Percentiles rank a stretch among this genome's conserved stretches.
These are phyloP conservation scores for Agonopterix arenella DNA, from an alignment of 2,888 invertebrate genomes.

Conservation along the genomic window DNA sequence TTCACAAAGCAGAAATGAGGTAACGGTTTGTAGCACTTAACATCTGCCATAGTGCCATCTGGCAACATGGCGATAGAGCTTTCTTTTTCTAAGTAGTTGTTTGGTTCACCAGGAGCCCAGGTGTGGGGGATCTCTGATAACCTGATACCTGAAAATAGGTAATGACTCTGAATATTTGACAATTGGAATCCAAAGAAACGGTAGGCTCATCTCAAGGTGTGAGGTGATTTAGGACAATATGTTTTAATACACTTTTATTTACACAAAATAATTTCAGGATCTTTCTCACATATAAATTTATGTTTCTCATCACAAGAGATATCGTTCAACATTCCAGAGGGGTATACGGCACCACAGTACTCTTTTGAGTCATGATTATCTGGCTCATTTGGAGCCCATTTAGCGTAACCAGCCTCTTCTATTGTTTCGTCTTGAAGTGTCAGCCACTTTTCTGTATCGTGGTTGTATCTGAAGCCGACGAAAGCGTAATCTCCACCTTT, in stretches of 20 bases:
- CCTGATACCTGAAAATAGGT: slow-evolving; percentile 14
- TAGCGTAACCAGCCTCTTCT: not conserved
- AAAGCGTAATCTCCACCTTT: not conserved
- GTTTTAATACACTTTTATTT: no score
- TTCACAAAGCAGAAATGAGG: slow-evolving; percentile 8
- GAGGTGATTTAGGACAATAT: no score
- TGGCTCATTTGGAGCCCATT: slow-evolving; percentile 22
- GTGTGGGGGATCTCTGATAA: slow-evolving; percentile 19
- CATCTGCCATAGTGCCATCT: slow-evolving; percentile 18
- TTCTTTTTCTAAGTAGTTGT: slow-evolving; percentile 12
- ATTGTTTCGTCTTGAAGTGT: not conserved
- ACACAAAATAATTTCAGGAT: slow-evolving; percentile 11
- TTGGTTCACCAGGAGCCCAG: slow-evolving; percentile 18
- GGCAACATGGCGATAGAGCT: slow-evolving; percentile 21
- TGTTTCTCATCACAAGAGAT: slow-evolving; percentile 26
- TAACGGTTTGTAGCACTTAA: slow-evolving; percentile 16
- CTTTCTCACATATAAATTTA: slow-evolving; percentile 29
- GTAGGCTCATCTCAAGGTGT: no score
- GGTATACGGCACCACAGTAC: slow-evolving; percentile 29
- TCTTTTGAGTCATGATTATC: slow-evolving; percentile 26
- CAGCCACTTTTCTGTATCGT: not conserved
- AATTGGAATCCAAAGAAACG: no score
- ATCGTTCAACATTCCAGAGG: slow-evolving; percentile 26
- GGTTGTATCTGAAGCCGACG: not conserved
- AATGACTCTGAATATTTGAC: no score